Base-by-base conservation (phyloP, 1,140 invertebrate species). In the Cheumatopsyche charites region DNA sequence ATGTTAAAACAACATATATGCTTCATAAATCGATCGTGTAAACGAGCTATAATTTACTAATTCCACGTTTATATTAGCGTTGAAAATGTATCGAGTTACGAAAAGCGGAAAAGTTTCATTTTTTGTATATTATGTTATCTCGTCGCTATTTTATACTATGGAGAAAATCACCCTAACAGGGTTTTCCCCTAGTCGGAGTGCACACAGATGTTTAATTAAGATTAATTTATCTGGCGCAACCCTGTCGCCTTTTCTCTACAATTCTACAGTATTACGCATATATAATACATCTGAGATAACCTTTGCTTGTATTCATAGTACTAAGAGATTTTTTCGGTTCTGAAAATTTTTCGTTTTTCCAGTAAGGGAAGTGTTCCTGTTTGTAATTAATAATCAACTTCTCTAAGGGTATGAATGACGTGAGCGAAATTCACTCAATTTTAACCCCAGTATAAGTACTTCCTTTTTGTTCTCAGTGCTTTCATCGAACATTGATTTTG, bases 131-230 rank as follows among this genome's bases (percentile, higher is more conserved):
- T 65, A 23, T 42, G 36, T 43, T 67, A 67, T 67, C 41, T 21
- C 23, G 15, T 19, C 43, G 19, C 43, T 45, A 13, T 66, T 45
- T 66, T 45, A 15, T 13, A 26, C 36, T 21, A 11, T 5, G 15
- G 23, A 67, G 49, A 61, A 58, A 41, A 49, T 21, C 58, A 19
- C 17, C 58, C 45, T 23, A 17, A 19, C 42, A 42, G 52, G 47
- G 45, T 26, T 19, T 43, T 41, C 52, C 67, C 58, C 43, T 58
- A 25, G 29, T 55, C 49, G 42, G 49, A 71, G 65, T 75, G 73
- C 73, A 75, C 73, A 68, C 73, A 75, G 73, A 75, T 75, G 73
- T 75, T 75, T 71, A 75, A 75, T 75, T 75, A 75, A 75, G 73
- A 75, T 75, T 75, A 75, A 75, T 75, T 75, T 65, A 72, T 75